These are phyloP conservation scores for Apodemia arnacis DNA, from an alignment of 2,888 invertebrate genomes.

Conservation along the genomic window DNA sequence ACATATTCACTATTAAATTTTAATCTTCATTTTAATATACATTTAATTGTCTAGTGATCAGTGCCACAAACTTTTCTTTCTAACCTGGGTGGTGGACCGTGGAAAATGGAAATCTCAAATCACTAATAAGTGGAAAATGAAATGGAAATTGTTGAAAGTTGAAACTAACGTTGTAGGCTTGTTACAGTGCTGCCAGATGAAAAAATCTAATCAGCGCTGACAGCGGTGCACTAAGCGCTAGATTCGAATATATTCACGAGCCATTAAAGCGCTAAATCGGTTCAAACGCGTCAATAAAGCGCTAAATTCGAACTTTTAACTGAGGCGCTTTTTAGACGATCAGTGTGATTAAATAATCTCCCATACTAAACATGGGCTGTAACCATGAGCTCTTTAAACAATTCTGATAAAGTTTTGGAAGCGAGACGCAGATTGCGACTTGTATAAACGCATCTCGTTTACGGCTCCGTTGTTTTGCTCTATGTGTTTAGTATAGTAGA, in stretches of 20 bases:
- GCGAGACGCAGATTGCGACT: slow-evolving; percentile 20
- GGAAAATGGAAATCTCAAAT: too few species aligned
- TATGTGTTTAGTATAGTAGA: slow-evolving; percentile 15
- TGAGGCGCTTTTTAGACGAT: slow-evolving; percentile 8
- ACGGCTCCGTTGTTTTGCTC: slow-evolving; percentile 11
- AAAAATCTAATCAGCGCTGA: too few species aligned
- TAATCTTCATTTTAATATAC: too few species aligned
- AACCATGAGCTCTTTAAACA: slow-evolving; percentile 8
- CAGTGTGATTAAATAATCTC: slow-evolving; percentile 14
- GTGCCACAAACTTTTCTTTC: too few species aligned
- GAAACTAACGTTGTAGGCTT: too few species aligned
- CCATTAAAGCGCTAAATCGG: slow-evolving; percentile 7
- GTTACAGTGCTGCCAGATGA: too few species aligned
- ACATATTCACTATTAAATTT: too few species aligned
- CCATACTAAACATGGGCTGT: slow-evolving; percentile 11
- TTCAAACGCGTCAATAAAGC: not conserved
- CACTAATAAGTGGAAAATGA: too few species aligned
- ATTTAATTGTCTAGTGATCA: too few species aligned
- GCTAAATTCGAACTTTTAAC: not conserved
- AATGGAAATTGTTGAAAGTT: too few species aligned
- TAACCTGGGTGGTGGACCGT: too few species aligned
- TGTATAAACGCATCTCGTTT: slow-evolving; percentile 14
- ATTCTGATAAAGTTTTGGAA: slow-evolving; percentile 11
- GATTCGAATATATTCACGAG: slow-evolving; percentile 10
- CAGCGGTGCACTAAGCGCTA: slow-evolving; percentile 8